Percentiles rank a stretch among this genome's conserved stretches.
Conservation (phyloP, 2,113 vertebrate species). For the Ahaetulla prasina region DNA sequence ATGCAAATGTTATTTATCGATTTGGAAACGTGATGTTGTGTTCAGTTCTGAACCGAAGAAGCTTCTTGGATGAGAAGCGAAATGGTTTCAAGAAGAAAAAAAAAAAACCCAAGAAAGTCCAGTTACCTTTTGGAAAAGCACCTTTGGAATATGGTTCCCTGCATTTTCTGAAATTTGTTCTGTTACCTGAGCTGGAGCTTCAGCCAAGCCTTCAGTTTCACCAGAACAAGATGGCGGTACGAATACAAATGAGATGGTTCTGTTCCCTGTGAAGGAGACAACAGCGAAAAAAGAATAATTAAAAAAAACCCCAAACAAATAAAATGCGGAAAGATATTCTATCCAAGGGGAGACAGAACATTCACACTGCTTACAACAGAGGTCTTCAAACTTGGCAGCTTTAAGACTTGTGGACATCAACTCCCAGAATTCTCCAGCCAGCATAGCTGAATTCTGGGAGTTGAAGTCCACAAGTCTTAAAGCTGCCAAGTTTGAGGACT, state of each 20-base stretch:
- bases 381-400: too few relatives aligned
- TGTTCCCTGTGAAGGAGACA: background rate
- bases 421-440: too few relatives aligned
- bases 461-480: too few relatives aligned
- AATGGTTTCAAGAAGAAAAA: background rate
- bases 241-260: background rate
- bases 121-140: background rate
- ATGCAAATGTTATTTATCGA: too few relatives aligned
- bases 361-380: background rate
- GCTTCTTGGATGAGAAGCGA: too few relatives aligned
- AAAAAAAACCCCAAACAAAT: background rate
- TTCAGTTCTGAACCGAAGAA: too few relatives aligned
- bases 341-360: background rate
- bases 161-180: background rate
- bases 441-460: too few relatives aligned
- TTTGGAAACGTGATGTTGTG: too few relatives aligned
- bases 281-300: background rate
- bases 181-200: background rate
- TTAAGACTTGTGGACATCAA: too few relatives aligned
- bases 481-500: too few relatives aligned
- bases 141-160: background rate
- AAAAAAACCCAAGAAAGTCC: background rate
- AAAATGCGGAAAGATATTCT: background rate
- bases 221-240: background rate
- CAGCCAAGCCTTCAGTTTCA: background rate